Evolutionary conservation across 2,113 vertebrate genomes (phyloP), one percentile per base, ranked within the genome.

Genomic region (Neomonachus schauinslandi): DNA sequence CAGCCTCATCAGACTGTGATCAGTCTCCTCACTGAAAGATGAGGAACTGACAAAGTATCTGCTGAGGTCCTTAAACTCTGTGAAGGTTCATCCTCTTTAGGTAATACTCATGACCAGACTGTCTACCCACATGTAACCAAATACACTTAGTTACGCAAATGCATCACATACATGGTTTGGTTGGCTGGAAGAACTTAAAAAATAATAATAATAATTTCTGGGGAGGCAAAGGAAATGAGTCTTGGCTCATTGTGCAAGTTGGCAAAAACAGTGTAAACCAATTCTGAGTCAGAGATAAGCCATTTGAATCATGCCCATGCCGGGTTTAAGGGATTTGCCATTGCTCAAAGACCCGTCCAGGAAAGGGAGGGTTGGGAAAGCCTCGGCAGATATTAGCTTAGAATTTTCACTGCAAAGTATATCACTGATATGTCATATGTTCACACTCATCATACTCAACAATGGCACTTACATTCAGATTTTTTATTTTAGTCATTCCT

Each of bases 201-300:
- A 65, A 93, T 5, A 5, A 33, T 61, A 63, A 83, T 42, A 85
- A 63, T 28, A 36, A 31, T 51, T 96, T 93, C 46, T 33, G 14
- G 33, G 57, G 15, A 95, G 39, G 74, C 33, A 93, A 93, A 92
- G 79, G 46, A 89, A 95, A 77, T 84, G 94, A 95, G 65, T 87
- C 69, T 86, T 81, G 13, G 46, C 36, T 80, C 21, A 61, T 79
- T 89, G 28, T 83, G 31, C 8, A 80, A 28, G 16, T n/a, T 95
- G 79, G 55, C 61, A 89, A 96, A 96, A 65, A 59, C 28, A 22
- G 15, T 79, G 1, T 33, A 86, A 93, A 74, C 16, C 61, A 15
- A 82, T 39, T 77, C 7, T 94, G 93, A 93, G 89, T 94, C 91
- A 96, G 2, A 2, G 80, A 61, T 53, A 79, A 95, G 57, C 39